A percentile compares a stretch with the other conserved stretches of the same genome.
phyloP scores from a whole-genome alignment of 1,140 invertebrate species.

The Phthorimaea operculella region DNA sequence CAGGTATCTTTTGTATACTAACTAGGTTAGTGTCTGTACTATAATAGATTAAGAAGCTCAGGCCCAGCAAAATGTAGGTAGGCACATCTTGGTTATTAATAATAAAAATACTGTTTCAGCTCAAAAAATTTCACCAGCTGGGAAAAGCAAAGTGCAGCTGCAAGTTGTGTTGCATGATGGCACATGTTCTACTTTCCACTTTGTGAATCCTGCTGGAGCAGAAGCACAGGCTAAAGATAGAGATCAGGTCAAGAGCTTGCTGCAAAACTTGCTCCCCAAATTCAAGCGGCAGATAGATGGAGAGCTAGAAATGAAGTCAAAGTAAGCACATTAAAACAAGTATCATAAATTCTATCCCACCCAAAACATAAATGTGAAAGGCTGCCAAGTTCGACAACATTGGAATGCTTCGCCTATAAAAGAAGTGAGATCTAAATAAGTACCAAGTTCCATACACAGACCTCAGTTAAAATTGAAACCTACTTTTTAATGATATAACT shows the following conservation, averaged over 20 bases:
- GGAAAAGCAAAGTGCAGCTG: slow-evolving; percentile 98
- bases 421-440: too few relatives aligned
- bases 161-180: slow-evolving; percentile 96
- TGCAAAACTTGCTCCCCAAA: slow-evolving; percentile 93
- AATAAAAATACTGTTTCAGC: slow-evolving; percentile 70
- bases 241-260: slow-evolving; percentile 92
- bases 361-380: too few relatives aligned
- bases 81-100: neutral
- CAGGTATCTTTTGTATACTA: too few relatives aligned
- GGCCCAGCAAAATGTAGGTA: too few relatives aligned
- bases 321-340: slow-evolving; percentile 22
- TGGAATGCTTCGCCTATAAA: too few relatives aligned
- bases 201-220: slow-evolving; percentile 88
- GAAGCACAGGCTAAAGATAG: slow-evolving; percentile 89
- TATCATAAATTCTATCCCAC: too few relatives aligned
- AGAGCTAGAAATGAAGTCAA: slow-evolving; percentile 88
- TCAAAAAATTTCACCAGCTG: slow-evolving; percentile 98
- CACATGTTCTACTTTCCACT: slow-evolving; percentile 96
- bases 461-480: too few relatives aligned
- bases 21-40: too few relatives aligned
- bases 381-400: too few relatives aligned
- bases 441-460: too few relatives aligned
- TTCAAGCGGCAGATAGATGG: slow-evolving; percentile 95
- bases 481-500: too few relatives aligned
- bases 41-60: too few relatives aligned